Base-by-base conservation (phyloP, 1,140 invertebrate species). In the Scaptomyza graminum region DNA sequence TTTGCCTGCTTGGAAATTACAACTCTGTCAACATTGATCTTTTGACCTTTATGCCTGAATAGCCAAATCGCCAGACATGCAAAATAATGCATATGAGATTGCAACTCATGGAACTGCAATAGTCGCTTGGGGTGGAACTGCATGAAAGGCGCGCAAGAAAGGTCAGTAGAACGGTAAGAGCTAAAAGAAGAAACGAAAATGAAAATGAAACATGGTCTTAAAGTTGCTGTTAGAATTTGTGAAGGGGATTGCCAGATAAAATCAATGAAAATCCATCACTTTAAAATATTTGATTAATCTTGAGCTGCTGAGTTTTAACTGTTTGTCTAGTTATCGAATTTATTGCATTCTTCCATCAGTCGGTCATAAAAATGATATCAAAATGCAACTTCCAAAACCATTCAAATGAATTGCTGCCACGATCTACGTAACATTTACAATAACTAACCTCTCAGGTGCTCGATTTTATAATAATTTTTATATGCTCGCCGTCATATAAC, bases 41-140 rank as follows among this genome's bases (percentile, higher is more conserved):
- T 84, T 87, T 87, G 83, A 87, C 83, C 83, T 87, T 87, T 83
- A 70, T 79, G 83, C 79, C 54, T 83, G 83, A 87, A 77, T 74
- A 71, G 63, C 79, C 68, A 74, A 82, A 81, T 87, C 83, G 83
- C 67, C 78, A 82, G 83, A 88, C 83, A 87, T 88, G 83, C 83
- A 87, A 87, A 87, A 88, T 87, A 87, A 87, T 88, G 83, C 83
- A 87, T 72, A 79, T 75, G 82, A 85, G 82, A 62, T 65, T 84
- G 80, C 80, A 85, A 25, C 47, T 37, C n/a, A 22, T 22, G 55
- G 28, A 5, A 31, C 28, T 31, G 55, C 63, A 43, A 22, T 43
- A 16, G 41, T 54, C 60, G 47, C 11, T 66, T 79, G 43, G 83
- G 83, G 72, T 87, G 76, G 64, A 72, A 88, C 72, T 25, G 76